These are phyloP conservation scores for Oophaga pumilio DNA, from an alignment of 2,113 vertebrate species.

Conservation along the genomic window DNA sequence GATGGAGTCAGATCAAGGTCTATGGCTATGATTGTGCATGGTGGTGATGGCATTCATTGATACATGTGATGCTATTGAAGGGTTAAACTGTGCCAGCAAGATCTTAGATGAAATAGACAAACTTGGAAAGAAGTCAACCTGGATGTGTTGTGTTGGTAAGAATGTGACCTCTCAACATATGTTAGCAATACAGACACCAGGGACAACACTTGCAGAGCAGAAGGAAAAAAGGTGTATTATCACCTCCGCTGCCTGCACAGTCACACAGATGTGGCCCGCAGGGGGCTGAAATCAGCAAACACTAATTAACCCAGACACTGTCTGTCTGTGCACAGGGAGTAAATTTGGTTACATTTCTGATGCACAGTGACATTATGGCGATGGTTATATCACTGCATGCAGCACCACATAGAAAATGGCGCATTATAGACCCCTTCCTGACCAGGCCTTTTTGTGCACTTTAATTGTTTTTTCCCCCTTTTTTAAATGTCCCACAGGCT, in stretches of 20 bases:
- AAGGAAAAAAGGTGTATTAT: constrained; percentile 31
- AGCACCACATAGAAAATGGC: too few species aligned
- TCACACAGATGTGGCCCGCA: constrained; percentile 3
- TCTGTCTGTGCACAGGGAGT: background rate
- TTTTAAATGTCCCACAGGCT: too few species aligned
- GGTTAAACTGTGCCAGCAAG: background rate
- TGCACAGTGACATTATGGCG: background rate
- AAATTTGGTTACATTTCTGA: background rate
- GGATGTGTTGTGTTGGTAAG: background rate
- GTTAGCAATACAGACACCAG: constrained; percentile 10
- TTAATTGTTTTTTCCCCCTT: too few species aligned
- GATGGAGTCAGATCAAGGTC: background rate
- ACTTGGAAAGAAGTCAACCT: background rate
- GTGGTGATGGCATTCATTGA: background rate
- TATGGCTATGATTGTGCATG: too few species aligned
- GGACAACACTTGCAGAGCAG: background rate
- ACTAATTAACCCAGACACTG: background rate
- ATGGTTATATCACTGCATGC: background rate
- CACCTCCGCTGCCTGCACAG: background rate
- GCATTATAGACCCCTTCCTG: too few species aligned
- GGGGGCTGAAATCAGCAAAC: background rate
- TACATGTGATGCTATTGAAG: background rate
- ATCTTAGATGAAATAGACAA: too few species aligned
- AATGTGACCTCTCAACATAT: constrained; percentile 17
- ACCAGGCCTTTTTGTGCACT: too few species aligned